These are phyloP conservation scores for Festucalex cinctus DNA, from an alignment of 2,113 vertebrate genomes.

Conservation along the genomic window DNA sequence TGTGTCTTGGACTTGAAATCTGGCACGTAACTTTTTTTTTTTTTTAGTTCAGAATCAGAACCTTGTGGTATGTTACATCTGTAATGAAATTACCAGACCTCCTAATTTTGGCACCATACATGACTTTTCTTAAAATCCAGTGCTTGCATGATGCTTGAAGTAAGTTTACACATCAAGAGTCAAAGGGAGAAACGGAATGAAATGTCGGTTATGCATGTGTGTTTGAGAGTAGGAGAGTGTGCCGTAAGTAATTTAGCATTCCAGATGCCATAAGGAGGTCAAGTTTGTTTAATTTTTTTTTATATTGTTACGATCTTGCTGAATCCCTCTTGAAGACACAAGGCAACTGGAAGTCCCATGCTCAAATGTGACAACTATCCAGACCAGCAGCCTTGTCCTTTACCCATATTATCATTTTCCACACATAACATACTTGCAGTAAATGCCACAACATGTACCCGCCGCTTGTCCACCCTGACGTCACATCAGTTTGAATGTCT, in stretches of 20 bases:
- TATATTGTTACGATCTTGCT: slow-evolving; percentile 11
- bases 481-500: not conserved
- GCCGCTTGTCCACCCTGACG: not conserved
- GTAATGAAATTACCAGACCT: slow-evolving; percentile 27
- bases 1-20: slow-evolving; percentile 45
- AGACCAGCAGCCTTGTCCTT: slow-evolving; percentile 4
- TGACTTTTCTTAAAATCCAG: not conserved
- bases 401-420: not conserved
- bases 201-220: slow-evolving; percentile 25
- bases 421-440: too few relatives aligned
- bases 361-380: slow-evolving; percentile 43
- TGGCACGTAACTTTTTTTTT: slow-evolving; percentile 21
- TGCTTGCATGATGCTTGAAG: not conserved
- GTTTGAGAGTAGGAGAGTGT: slow-evolving; percentile 20
- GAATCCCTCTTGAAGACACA: not conserved
- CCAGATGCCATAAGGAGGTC: slow-evolving; percentile 23
- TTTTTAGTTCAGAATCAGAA: slow-evolving; percentile 7
- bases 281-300: slow-evolving; percentile 6
- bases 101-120: slow-evolving; percentile 5
- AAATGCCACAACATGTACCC: not conserved
- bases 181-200: slow-evolving; percentile 35
- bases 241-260: slow-evolving; percentile 30
- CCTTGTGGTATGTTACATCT: slow-evolving; percentile 38
- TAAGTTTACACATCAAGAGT: slow-evolving; percentile 27
- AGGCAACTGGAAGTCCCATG: slow-evolving; percentile 7